phyloP scores from a whole-genome alignment of 2,888 invertebrate species.

The Athalia circularis region DNA sequence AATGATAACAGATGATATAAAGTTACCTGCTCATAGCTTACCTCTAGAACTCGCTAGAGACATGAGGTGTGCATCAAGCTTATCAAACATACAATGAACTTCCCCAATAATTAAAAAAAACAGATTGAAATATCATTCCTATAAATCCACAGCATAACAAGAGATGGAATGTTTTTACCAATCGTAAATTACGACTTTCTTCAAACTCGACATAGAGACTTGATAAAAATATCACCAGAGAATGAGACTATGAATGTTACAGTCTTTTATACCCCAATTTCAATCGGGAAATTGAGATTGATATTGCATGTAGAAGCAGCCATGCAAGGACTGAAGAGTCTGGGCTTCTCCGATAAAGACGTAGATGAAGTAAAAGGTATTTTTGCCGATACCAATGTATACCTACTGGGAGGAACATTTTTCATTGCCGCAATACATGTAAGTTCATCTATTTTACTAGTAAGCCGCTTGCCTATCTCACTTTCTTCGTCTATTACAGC shows the following conservation, averaged over 20 bases:
- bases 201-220: constrained; percentile 85
- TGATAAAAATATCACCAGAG: constrained; percentile 80
- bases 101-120: constrained; percentile 47
- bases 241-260: constrained; percentile 81
- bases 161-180: constrained; percentile 84
- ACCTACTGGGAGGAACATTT: constrained; percentile 92
- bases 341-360: constrained; percentile 95
- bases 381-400: constrained; percentile 96
- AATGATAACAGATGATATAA: constrained; percentile 85
- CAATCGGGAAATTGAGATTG: constrained; percentile 87
- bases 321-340: constrained; percentile 80
- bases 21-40: constrained; percentile 80
- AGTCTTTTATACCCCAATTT: constrained; percentile 84
- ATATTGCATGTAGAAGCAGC: constrained; percentile 86
- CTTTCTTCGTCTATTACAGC: constrained; percentile 77
- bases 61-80: constrained; percentile 75
- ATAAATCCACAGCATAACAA: constrained; percentile 76
- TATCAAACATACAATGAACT: constrained; percentile 40
- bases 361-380: constrained; percentile 97
- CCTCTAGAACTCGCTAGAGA: constrained; percentile 82
- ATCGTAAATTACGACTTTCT: constrained; percentile 89
- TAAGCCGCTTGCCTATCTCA: neutral
- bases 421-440: constrained; percentile 95
- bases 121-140: constrained; percentile 33
- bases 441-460: constrained; percentile 73